phyloP scores from a whole-genome alignment of 2,888 invertebrate species.

The Aradus depressus region DNA sequence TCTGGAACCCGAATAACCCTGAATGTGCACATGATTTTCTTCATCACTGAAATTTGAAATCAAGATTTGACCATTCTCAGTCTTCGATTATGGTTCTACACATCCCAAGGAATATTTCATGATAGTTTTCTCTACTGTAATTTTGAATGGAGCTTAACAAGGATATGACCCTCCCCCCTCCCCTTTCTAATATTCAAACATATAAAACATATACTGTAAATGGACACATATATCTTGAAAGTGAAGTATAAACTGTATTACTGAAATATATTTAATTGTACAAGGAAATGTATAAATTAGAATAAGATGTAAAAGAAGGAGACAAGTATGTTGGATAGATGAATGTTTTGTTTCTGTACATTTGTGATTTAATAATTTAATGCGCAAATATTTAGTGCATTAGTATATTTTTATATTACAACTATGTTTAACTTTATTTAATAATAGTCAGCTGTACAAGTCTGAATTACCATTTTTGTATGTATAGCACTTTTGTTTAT shows the following conservation, averaged over 20 bases:
- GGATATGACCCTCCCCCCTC: too few relatives aligned
- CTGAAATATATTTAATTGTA: background rate
- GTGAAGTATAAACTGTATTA: background rate
- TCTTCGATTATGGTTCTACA: too few relatives aligned
- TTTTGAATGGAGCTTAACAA: too few relatives aligned
- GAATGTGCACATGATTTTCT: too few relatives aligned
- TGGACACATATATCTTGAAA: background rate
- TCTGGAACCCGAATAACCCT: too few relatives aligned
- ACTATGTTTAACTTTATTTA: slow-evolving; percentile 14
- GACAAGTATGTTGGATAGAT: background rate
- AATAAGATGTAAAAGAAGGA: slow-evolving; percentile 6
- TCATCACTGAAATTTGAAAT: too few relatives aligned
- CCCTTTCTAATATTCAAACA: too few relatives aligned
- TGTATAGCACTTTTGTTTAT: slow-evolving; percentile 4
- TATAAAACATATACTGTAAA: too few relatives aligned
- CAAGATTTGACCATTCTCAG: too few relatives aligned
- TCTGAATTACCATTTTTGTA: slow-evolving; percentile 11
- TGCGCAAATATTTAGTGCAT: slow-evolving; percentile 11
- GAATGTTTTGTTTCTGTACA: slow-evolving; percentile 4
- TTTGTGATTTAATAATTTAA: slow-evolving; percentile 17
- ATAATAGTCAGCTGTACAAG: slow-evolving; percentile 10
- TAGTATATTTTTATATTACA: slow-evolving; percentile 17
- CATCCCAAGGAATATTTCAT: too few relatives aligned
- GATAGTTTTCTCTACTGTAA: too few relatives aligned
- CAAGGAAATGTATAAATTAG: slow-evolving; percentile 9